Evolutionary conservation across 1,140 invertebrate genomes (phyloP), one percentile per base, ranked within the genome.

Genomic region (Drosophila tsacasi): DNA sequence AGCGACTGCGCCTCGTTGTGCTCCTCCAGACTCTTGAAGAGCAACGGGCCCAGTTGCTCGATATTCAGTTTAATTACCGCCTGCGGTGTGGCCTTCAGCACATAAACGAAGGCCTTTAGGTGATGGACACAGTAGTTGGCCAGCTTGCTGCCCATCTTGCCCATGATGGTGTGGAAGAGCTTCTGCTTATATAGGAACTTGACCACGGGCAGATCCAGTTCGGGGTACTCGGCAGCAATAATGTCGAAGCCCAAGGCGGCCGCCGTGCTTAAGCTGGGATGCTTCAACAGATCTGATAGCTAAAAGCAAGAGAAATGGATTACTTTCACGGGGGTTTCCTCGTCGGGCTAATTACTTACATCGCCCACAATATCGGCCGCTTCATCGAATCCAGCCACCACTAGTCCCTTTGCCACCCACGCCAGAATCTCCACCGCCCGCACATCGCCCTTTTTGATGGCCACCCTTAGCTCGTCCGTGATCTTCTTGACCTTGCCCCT

Each of bases 1-100:
- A 96, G 79, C 47, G 95, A 84, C 57, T 95, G 93, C 25, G 93
- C 93, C 77, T 96, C 82, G n/a, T 79, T 94, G 44, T 94, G 93
- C 52, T 94, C 93, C 21, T 95, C 94, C 32, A 97, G 85, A 66
- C 94, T 95, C 71, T 96, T 94, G 42, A 96, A 94, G n/a, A 97
- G 93, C 74, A 96, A 84, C 49, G 95, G 95, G 25, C 95, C 93
- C 57, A 96, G 93, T 95, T 97, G 93, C 76, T 93, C 83, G 81
- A 96, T 94, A 85, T 96, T 94, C 81, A 94, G 94, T 76, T 94
- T 93, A 65, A 96, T 92, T 37, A 96, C 94, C 75, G 94, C 93
- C 76, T 94, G 94, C 7, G 96, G 95, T 21, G 95, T 93, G 79
- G 94, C 93, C 73, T 95, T 94, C 2, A 96, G 84, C 40, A 96